Evolutionary conservation across 2,797 vertebrate species (phyloP), one percentile per base, ranked within the genome.

Genomic region (Tarsius wallacei): DNA sequence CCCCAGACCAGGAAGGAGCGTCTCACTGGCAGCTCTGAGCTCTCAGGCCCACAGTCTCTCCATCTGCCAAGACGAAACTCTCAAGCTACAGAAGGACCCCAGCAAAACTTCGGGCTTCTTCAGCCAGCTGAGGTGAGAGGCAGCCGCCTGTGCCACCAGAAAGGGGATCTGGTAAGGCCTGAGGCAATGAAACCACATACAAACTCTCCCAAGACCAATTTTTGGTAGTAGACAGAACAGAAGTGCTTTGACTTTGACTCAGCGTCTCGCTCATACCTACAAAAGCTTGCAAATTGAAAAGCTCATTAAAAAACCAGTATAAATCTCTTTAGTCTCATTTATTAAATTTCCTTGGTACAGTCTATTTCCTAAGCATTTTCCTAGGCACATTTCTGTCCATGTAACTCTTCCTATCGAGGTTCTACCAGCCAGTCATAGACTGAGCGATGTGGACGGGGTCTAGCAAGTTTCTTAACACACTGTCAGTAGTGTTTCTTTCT

Each of bases 401-500:
- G 42, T 42, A 42, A 94, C 74, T 95, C 88, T 96, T 93, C 83
- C 94, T 97, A 86, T 89, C 96, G 84, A 90, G 61, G 87, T 93
- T 74, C 78, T 91, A 96, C 82, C 77, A 90, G 96, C 96, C 96
- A 94, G 89, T 97, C 95, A 87, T 90, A 98, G 83, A 94, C 77
- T 96, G 73, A 95, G 87, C 86, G 94, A 94, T 97, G 90, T 91
- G 93, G 80, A 97, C 90, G 90, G 81, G 93, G 97, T 98, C 98
- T 97, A 96, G 86, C 94, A 97, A 98, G 97, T 98, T 97, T 97
- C 97, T 97, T 97, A 96, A 94, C 70, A 97, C 82, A 96, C 91
- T 97, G 10, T 68, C 97, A 98, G 97, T 91, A 94, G 84, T 97
- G 97, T 97, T 93, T 97, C 97, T 97, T 93, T 97, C 97, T 98